A percentile compares a stretch with the other conserved stretches of the same genome.
Conservation (phyloP, 92 coral and sea anemone species). For the Porites rus region DNA sequence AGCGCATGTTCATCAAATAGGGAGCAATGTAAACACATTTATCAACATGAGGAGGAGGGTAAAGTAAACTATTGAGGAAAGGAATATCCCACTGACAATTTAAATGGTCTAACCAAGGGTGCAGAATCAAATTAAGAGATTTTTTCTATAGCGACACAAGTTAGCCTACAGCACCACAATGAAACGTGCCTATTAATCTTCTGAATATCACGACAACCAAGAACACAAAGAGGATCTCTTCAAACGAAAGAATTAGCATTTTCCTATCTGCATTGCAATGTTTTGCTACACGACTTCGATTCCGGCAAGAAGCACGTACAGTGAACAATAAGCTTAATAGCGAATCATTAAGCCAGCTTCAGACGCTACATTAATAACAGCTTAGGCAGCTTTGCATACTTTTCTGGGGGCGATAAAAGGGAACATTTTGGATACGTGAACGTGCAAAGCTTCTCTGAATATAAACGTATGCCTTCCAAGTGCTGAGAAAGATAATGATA, state of each 20-base stretch:
- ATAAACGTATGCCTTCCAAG: constrained; percentile 4
- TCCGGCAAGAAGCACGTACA: constrained; percentile 2
- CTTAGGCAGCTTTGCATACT: not conserved
- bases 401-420: not conserved
- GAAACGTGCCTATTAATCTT: not conserved
- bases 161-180: not conserved
- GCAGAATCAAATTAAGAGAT: not conserved
- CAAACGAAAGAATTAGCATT: not conserved
- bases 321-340: not conserved
- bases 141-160: not conserved
- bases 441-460: not conserved
- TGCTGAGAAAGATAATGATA: constrained; percentile 10
- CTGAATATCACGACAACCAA: not conserved
- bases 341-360: not conserved
- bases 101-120: not conserved
- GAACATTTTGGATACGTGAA: not conserved
- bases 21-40: constrained; percentile 40
- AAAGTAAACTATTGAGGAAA: constrained; percentile 18
- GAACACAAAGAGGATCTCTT: constrained; percentile 3
- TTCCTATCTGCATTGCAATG: constrained; percentile 16
- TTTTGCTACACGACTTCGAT: constrained; percentile 1
- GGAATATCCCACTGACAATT: constrained; percentile 14
- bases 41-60: constrained; percentile 24
- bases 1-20: constrained; percentile 28
- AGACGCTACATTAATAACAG: not conserved